Conservation (phyloP, 2,113 vertebrate species). For the Myxocyprinus asiaticus region DNA sequence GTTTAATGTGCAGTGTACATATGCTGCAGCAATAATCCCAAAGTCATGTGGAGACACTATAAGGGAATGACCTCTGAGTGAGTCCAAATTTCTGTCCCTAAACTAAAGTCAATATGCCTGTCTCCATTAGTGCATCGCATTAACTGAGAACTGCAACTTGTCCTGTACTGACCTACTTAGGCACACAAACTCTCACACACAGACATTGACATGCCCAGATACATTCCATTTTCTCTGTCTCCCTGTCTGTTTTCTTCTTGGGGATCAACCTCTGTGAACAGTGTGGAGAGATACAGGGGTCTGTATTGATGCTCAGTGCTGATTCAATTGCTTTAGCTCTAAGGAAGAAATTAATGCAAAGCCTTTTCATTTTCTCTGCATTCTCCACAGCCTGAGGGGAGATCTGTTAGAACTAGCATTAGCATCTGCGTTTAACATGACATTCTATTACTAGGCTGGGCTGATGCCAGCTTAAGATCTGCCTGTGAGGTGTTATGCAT, state of each 20-base stretch:
- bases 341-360: not conserved
- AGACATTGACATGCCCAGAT: conserved; percentile 14
- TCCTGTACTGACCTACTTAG: conserved; percentile 41
- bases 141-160: conserved; percentile 37
- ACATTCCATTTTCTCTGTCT: conserved; percentile 14
- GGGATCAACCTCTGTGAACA: not conserved
- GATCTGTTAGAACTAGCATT: not conserved
- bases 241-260: not conserved
- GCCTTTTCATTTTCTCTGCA: conserved; percentile 11
- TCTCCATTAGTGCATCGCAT: conserved; percentile 44
- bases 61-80: not conserved
- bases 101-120: conserved; percentile 33
- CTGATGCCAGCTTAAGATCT: conserved; percentile 11
- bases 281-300: not conserved
- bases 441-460: conserved; percentile 8
- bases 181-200: conserved; percentile 23
- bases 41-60: conserved; percentile 2
- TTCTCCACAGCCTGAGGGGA: not conserved
- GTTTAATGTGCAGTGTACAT: not conserved
- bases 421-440: not conserved
- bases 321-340: conserved; percentile 22
- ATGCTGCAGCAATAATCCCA: not conserved
- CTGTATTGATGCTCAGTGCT: conserved; percentile 34
- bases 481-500: conserved; percentile 6
- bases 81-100: conserved; percentile 11